A percentile compares a stretch with the other conserved stretches of the same genome.
Evolutionary conservation across 2,113 vertebrate genomes (phyloP).

Genomic region (Nesogale talazaci): DNA sequence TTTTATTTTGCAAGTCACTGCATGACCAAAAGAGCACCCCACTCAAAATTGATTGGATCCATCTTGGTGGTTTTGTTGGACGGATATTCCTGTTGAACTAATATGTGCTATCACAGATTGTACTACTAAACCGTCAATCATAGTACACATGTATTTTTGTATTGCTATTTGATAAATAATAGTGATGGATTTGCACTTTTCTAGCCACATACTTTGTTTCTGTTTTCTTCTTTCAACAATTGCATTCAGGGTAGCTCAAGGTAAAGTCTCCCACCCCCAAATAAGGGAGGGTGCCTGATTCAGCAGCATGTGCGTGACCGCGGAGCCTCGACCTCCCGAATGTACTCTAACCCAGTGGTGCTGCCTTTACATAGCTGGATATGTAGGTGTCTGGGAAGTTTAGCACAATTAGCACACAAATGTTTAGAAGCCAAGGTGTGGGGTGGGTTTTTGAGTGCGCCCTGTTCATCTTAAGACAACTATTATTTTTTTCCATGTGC

Average conservation of each 20-base stretch:
- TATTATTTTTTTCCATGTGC: not conserved
- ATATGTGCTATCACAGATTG: not conserved
- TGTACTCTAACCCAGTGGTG: not conserved
- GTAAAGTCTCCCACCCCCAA: not conserved
- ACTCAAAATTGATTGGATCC: not conserved
- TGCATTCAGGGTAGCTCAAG: not conserved
- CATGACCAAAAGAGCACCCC: slow-evolving; percentile 71
- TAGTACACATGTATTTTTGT: not conserved
- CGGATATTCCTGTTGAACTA: slow-evolving; percentile 31
- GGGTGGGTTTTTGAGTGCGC: not conserved
- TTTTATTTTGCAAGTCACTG: slow-evolving; percentile 72
- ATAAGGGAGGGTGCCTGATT: not conserved
- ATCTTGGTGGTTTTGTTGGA: not conserved
- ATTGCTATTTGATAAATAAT: not conserved
- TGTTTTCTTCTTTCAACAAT: slow-evolving; percentile 52
- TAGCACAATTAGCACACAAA: not conserved
- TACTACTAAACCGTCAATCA: not conserved
- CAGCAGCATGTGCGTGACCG: not conserved
- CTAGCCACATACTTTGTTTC: slow-evolving; percentile 62
- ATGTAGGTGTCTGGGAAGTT: not conserved
- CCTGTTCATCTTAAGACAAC: not conserved
- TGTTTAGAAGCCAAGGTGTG: not conserved
- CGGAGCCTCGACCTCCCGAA: not conserved
- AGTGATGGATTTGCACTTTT: slow-evolving; percentile 57
- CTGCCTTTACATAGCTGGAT: not conserved